Evolutionary conservation across 2,113 vertebrate species (phyloP).

Genomic region (Eulacestoma nigropectus): DNA sequence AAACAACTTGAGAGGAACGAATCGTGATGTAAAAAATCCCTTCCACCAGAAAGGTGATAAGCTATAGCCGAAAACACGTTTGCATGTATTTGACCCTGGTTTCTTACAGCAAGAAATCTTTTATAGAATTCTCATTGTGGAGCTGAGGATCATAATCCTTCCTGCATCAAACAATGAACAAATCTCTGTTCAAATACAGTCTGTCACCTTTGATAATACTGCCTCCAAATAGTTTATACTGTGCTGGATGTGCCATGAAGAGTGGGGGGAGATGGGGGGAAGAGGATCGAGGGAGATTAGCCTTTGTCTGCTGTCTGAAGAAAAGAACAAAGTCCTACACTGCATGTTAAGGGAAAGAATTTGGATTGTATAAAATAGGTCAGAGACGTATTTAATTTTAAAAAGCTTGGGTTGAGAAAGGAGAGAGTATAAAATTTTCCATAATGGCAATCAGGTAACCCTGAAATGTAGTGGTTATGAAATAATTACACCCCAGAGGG

Average conservation of each 20-base stretch:
- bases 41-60: not conserved
- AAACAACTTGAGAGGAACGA: not conserved
- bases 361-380: conserved; percentile 45
- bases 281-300: not conserved
- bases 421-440: conserved; percentile 24
- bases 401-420: not conserved
- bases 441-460: conserved; percentile 1
- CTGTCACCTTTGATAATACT: not conserved
- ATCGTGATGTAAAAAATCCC: not conserved
- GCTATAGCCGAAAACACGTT: not conserved
- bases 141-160: conserved; percentile 34
- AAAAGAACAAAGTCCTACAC: conserved; percentile 24
- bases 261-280: too few relatives aligned
- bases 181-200: not conserved
- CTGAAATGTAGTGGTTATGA: conserved; percentile 42
- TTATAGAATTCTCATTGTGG: not conserved
- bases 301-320: conserved; percentile 20
- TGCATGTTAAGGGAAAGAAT: conserved; percentile 25
- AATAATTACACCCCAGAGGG: conserved; percentile 52
- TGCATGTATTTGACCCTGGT: not conserved
- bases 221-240: not conserved
- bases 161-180: conserved; percentile 19
- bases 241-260: not conserved
- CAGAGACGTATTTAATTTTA: conserved; percentile 48
- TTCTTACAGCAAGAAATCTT: not conserved